Conservation (phyloP, 2,113 vertebrate species). For the Chamaetylas fuelleborni region DNA sequence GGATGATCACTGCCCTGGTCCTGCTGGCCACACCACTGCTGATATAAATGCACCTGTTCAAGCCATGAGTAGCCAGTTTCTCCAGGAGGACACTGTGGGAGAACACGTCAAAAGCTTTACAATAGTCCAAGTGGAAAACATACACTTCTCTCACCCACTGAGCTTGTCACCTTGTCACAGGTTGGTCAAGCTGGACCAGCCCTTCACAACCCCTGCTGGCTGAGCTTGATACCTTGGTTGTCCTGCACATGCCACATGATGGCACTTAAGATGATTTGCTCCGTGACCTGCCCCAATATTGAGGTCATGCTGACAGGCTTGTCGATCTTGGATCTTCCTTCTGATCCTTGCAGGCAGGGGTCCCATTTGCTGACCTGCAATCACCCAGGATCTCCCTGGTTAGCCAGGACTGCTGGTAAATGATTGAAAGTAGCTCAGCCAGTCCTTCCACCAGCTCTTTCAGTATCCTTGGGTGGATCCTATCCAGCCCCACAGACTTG, state of each 20-base stretch:
- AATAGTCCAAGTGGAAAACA: background rate
- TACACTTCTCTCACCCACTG: background rate
- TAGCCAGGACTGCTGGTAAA: background rate
- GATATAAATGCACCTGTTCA: background rate
- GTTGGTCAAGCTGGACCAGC: background rate
- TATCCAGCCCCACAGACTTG: background rate
- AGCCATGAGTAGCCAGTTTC: background rate
- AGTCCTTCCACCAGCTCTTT: background rate
- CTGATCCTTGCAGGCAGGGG: background rate
- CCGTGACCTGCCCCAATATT: background rate
- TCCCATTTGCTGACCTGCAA: background rate
- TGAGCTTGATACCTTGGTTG: background rate
- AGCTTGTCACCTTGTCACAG: background rate
- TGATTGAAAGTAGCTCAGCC: background rate
- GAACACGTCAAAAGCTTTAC: background rate
- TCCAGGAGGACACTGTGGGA: background rate
- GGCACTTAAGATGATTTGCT: background rate
- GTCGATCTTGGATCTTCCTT: background rate
- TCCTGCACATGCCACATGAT: background rate
- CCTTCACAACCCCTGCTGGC: background rate
- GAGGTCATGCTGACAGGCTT: background rate
- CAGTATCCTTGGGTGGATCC: background rate
- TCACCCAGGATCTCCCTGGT: background rate
- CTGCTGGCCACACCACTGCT: background rate
- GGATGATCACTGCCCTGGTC: accelerated